Evolutionary conservation across 2,113 vertebrate species (phyloP), one percentile per base, ranked within the genome.

Genomic region (Oreamnos americanus): DNA sequence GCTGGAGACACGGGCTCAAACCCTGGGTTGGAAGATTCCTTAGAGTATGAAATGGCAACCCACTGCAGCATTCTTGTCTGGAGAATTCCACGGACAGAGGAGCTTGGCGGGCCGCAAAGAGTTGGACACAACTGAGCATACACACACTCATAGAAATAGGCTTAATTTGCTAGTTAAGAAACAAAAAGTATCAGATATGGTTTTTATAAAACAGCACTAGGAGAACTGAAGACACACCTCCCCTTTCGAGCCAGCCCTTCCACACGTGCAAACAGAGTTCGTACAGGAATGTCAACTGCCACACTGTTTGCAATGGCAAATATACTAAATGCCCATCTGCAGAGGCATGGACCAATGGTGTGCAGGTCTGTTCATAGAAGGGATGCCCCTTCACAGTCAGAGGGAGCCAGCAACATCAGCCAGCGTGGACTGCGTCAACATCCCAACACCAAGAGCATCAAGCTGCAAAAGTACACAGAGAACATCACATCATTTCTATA

Each of bases 381-480:
- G 74, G 90, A 95, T 43, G 57, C 33, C 83, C 45, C 87, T 90
- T 93, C 84, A 81, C 74, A 95, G 90, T 97, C 84, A 95, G 96
- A 87, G 64, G 64, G 88, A 96, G 64, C 10, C 7, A 47, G n/a
- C 49, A 57, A 45, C 30, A 23, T 64, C 93, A 39, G 90, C 94
- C 96, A 96, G 58, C 85, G 17, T 33, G 43, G 12, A 33, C 84
- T 79, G 79, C 58, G 64, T 97, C 64, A 74, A 94, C 84, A 96
- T 4, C 16, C 19, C 33, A 76, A 43, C 7, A 74, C 3, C 17
- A 87, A 84, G 79, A 86, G 93, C 87, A 90, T 57, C 83, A n/a
- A 89, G 43, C 71, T 86, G 47, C 91, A 87, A 36, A 93, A 62
- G 26, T 64, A 26, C 19, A 67, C 39, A 45, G 87, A 96, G 25